Evolutionary conservation across 2,113 vertebrate species (phyloP).

Genomic region (Furnarius figulus): DNA sequence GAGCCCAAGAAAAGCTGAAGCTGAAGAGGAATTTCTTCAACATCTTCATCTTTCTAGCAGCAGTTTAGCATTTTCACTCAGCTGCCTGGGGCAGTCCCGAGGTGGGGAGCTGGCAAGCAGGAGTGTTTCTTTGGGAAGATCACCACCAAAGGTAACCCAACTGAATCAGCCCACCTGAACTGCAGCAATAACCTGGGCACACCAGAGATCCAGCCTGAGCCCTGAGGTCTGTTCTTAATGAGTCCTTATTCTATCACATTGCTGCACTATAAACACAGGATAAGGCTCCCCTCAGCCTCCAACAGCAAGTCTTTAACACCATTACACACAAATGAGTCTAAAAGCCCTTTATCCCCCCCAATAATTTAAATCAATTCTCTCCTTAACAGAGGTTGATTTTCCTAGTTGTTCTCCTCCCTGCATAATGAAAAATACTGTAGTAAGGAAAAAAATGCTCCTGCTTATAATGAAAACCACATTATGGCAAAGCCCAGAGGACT

Average conservation of each 20-base stretch:
- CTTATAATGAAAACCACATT: constrained; percentile 64
- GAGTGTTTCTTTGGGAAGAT: background rate
- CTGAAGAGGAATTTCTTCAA: background rate
- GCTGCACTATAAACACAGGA: background rate
- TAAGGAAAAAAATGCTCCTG: constrained; percentile 36
- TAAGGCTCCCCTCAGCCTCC: background rate
- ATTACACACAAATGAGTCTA: background rate
- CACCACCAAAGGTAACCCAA: background rate
- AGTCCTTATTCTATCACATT: background rate
- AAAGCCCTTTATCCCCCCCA: background rate
- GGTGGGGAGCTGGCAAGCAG: background rate
- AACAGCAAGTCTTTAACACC: background rate
- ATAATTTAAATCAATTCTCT: background rate
- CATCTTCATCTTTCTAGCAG: background rate
- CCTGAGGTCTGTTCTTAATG: background rate
- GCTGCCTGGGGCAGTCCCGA: background rate
- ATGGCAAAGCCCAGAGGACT: constrained; percentile 25
- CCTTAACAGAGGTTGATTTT: background rate
- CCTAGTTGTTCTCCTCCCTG: background rate
- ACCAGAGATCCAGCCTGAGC: background rate
- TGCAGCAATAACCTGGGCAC: background rate
- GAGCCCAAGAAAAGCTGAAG: background rate
- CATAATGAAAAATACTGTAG: constrained; percentile 12
- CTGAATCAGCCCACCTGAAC: background rate
- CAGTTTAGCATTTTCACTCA: background rate